These are phyloP conservation scores for Lepus americanus DNA, from an alignment of 2,113 vertebrate genomes.

Conservation along the genomic window DNA sequence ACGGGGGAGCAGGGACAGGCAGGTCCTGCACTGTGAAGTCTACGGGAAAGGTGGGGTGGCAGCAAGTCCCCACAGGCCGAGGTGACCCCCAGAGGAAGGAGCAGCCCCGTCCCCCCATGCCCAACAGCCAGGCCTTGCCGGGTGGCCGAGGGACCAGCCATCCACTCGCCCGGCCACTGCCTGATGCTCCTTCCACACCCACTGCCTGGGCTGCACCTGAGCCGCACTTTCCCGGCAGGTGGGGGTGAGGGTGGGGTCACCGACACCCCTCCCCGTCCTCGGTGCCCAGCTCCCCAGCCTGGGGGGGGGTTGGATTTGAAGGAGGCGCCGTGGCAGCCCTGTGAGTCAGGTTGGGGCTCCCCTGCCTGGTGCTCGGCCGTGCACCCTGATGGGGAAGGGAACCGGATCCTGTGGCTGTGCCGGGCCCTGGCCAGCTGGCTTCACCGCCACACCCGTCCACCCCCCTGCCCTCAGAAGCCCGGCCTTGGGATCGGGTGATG, in stretches of 20 bases:
- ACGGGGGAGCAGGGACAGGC: background rate
- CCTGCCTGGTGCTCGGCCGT: no score
- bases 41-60: no score
- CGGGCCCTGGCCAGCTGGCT: background rate
- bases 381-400: background rate
- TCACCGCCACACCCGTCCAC: accelerated
- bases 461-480: accelerated
- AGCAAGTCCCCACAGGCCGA: background rate
- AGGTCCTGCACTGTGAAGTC: background rate
- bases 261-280: background rate
- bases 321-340: background rate
- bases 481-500: background rate
- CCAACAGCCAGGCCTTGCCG: background rate
- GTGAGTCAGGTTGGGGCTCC: no score
- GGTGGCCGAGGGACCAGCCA: accelerated
- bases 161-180: accelerated
- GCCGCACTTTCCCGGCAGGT: background rate
- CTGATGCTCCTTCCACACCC: background rate
- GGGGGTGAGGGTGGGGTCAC: no score
- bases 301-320: background rate
- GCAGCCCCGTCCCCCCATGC: accelerated
- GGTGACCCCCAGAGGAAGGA: background rate
- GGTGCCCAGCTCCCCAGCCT: background rate
- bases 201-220: accelerated
- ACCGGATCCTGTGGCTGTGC: background rate